A percentile compares a stretch with the other conserved stretches of the same genome.
Conservation (phyloP, 2,113 vertebrate species). For the Clarias batrachus region DNA sequence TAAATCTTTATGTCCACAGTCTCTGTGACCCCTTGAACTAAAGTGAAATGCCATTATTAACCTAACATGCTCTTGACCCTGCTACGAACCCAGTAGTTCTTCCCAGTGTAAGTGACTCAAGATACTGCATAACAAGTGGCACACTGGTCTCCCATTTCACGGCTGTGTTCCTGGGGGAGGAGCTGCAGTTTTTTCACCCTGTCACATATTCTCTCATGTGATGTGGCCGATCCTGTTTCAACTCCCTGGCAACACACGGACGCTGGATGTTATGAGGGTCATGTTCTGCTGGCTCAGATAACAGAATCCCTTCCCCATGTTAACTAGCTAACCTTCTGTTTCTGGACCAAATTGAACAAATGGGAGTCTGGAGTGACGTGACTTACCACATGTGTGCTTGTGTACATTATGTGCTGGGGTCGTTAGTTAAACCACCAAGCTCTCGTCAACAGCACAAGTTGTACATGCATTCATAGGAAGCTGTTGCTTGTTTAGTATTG, state of each 20-base stretch:
- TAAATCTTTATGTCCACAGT: conserved; percentile 16
- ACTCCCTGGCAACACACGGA: conserved; percentile 8
- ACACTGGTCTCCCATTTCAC: conserved; percentile 11
- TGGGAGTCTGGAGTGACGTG: conserved; percentile 27
- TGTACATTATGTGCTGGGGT: conserved; percentile 13
- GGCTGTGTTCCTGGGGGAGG: conserved; percentile 3
- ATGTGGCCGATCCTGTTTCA: conserved; percentile 37
- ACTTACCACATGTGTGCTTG: not conserved
- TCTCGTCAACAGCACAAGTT: not conserved
- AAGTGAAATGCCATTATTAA: conserved; percentile 3
- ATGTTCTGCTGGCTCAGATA: not conserved
- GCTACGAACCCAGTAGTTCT: not conserved
- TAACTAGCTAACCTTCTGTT: conserved; percentile 13
- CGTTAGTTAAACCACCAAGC: not conserved
- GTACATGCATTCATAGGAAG: not conserved
- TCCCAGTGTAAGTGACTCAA: not conserved
- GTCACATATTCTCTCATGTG: conserved; percentile 34
- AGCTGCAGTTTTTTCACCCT: conserved; percentile 30
- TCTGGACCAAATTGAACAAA: conserved; percentile 3
- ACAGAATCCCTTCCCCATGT: not conserved
- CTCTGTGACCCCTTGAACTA: not conserved
- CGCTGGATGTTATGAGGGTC: conserved; percentile 6
- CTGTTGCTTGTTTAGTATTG: too few species aligned
- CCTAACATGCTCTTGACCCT: not conserved
- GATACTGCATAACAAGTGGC: not conserved